Evolutionary conservation across 2,113 vertebrate species (phyloP), one percentile per base, ranked within the genome.

Genomic region (Chamaetylas fuelleborni): DNA sequence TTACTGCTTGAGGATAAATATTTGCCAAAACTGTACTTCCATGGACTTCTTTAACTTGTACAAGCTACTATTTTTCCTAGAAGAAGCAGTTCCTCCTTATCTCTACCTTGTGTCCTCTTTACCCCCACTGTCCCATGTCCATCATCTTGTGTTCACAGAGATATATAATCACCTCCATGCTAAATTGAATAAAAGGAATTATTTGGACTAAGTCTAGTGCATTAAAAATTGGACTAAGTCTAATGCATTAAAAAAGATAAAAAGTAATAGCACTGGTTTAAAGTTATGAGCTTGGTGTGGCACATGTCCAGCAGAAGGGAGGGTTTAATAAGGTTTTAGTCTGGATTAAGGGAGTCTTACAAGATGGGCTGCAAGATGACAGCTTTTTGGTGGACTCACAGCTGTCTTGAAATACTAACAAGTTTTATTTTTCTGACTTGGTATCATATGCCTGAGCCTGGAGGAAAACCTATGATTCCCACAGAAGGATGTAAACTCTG

Each of bases 11-110:
- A 40, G 33, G n/a, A 43, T 43, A 70, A 36, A 58, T 58, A 19
- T 31, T 54, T 22, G 31, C 24, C 54, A 81, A 56, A 84, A 53
- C 31, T 25, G 6, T 28, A 29, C 12, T 90, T 61, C 24, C 24
- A 53, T 14, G 61, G 34, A 16, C 2, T 19, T 34, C 23, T 77
- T 42, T 31, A 48, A 19, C 12, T 43, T 81, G 8, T 15, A 24
- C 3, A 57, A 51, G 28, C 2, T 14, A 8, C 0, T 58, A 3
- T 34, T 71, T 66, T 54, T 15, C n/a, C 14, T 61, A 14, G 9
- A 40, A 92, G 54, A 36, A 58, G 50, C 24, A 53, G 24, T 40
- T 78, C 9, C 14, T 79, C 5, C 29, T 84, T 34, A 12, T 51
- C 29, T 60, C 9, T 26, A 0, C 22, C 28, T 28, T 53, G 19